Evolutionary conservation across 2,888 invertebrate genomes (phyloP), one percentile per base, ranked within the genome.

Genomic region (Dynastes grantii): DNA sequence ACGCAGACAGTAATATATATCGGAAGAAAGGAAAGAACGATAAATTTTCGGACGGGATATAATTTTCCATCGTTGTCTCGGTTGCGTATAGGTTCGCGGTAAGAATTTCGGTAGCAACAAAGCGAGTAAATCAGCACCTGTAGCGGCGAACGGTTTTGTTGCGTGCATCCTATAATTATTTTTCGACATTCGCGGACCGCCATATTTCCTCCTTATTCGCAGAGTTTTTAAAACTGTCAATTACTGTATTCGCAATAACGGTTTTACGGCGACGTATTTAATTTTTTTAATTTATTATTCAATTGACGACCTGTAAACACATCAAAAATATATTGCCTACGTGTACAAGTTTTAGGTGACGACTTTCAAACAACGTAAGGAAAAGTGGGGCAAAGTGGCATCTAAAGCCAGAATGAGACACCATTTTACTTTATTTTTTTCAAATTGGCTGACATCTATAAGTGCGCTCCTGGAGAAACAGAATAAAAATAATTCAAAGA

Each of bases 121-220:
- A 67, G 65, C 65, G 65, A 49, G 65, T 67, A 67, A 67, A 67
- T 67, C 65, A 67, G 45, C 65, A 67, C 65, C 65, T 67, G 65
- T 67, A 45, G 65, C 40, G 65, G 55, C 22, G 65, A 67, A 67
- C 45, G 65, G 40, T 45, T 67, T 67, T 40, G 49, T 67, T 49
- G 49, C 65, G 65, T 67, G 65, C 40, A 67, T 45, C 2, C 22
- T n/a, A 45, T 67, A 67, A 67, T 67, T 67, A 22, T 67, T 67
- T 67, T 40, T 67, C 45, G 40, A 16, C 0, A 45, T 40, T 40
- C 45, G 16, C 45, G 37, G 0, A 2, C 22, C 40, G 65, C 65
- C 65, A 49, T 67, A 49, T 67, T 67, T 67, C 45, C 45, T 67
- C 40, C 40, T 67, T 6, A 11, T 40, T 45, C 65, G 22, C 22